Base-by-base conservation (phyloP, 2,888 invertebrate genomes). In the Xanthorhoe spadicearia region DNA sequence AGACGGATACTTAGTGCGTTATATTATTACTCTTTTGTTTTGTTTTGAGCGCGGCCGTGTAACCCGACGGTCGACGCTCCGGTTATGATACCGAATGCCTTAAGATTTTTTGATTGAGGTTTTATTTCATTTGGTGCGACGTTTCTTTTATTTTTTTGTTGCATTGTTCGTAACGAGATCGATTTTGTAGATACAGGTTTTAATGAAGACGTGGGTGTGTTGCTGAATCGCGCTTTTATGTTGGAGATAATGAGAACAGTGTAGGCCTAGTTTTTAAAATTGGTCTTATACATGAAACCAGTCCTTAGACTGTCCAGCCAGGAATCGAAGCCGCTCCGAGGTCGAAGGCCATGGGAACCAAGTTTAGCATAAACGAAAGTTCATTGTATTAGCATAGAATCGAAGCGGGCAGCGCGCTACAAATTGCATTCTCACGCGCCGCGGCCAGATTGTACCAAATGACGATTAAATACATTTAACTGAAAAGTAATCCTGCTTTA, bases 1-100 rank as follows among this genome's bases (percentile, higher is more conserved):
- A 92, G 90, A 90, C 89, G 88, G 89, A 90, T 91, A 91, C 91
- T 92, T 90, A 90, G 91, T 90, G 88, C 88, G 89, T 91, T 90
- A 90, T 90, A 90, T 90, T 91, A 91, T 90, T 90, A 88, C 87
- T 88, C 82, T 88, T 89, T 87, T 86, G 87, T 88, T 89, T 88
- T 88, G 89, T 87, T 88, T 86, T 61, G 68, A 65, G 64, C 82
- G 83, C 85, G 84, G 85, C 76, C 86, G 86, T 89, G 90, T 92
- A 88, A 88, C 87, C 88, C 86, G 87, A 86, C 48, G 48, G 92
- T 91, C 90, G 90, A 88, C 90, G 92, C 80, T 83, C 86, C 87
- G 89, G 90, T 89, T 90, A 90, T 91, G 89, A 92, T 90, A 87
- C 87, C 84, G 86, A 87, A 85, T 87, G 91, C 90, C 87, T 90